These are phyloP conservation scores for Drosophila littoralis DNA, from an alignment of 1,140 invertebrate species.

Conservation along the genomic window DNA sequence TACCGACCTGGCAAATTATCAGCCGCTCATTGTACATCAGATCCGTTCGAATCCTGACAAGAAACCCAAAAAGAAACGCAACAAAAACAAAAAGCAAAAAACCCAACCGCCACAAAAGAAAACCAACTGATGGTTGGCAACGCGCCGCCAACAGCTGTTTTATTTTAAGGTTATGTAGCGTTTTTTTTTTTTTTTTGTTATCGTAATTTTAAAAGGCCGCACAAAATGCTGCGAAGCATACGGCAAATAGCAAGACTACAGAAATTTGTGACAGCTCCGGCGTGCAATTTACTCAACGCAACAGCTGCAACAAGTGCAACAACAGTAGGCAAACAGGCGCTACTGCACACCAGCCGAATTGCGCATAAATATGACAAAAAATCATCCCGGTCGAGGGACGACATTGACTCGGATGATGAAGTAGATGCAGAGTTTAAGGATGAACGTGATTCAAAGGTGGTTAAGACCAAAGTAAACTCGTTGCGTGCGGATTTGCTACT, in stretches of 20 bases:
- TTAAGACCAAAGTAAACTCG: conserved; percentile 87
- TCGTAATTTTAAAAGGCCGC: conserved; percentile 64
- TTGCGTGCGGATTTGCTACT: conserved; percentile 88
- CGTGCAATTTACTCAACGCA: conserved; percentile 16
- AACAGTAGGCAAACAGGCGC: not conserved
- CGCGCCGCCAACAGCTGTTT: conserved; percentile 60
- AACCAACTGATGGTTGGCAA: conserved; percentile 53
- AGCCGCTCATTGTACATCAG: conserved; percentile 58
- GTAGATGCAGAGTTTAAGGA: conserved; percentile 80
- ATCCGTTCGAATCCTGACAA: conserved; percentile 66
- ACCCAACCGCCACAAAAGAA: conserved; percentile 29
- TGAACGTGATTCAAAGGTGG: conserved; percentile 86
- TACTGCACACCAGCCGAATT: conserved; percentile 40
- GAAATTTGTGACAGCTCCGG: not conserved
- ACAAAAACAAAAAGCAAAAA: conserved; percentile 52
- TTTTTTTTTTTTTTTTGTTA: conserved; percentile 44
- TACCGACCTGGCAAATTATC: conserved; percentile 39
- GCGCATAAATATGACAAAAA: conserved; percentile 70
- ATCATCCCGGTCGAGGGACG: conserved; percentile 49
- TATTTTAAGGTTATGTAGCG: conserved; percentile 61
- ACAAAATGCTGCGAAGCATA: conserved; percentile 59
- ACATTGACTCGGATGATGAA: conserved; percentile 76
- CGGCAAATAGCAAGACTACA: conserved; percentile 47
- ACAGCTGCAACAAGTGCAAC: not conserved
- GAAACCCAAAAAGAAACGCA: conserved; percentile 69